Evolutionary conservation across 2,797 vertebrate genomes (phyloP).

Genomic region (Furcifer pardalis): DNA sequence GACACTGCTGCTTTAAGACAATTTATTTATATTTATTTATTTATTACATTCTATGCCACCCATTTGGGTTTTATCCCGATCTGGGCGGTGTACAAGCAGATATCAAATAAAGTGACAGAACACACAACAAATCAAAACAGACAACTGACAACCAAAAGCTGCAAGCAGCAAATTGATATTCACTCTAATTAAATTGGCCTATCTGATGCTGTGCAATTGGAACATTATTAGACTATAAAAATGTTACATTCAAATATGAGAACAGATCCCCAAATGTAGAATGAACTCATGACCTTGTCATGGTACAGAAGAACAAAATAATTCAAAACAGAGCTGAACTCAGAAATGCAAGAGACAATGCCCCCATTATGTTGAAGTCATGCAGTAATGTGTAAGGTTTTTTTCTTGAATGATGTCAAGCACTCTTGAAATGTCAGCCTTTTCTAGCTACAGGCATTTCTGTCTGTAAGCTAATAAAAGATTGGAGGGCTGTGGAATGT

Average conservation of each 20-base stretch:
- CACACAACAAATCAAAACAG: too few species aligned
- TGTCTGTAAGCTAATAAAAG: slow-evolving; percentile 55
- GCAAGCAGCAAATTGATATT: fast-evolving
- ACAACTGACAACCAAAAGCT: fast-evolving
- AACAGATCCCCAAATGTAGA: background rate
- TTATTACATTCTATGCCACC: too few species aligned
- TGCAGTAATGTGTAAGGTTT: slow-evolving; percentile 26
- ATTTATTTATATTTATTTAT: too few species aligned
- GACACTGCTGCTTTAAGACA: background rate
- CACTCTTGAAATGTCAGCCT: slow-evolving; percentile 73
- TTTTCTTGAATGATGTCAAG: slow-evolving; percentile 57
- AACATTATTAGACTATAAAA: slow-evolving; percentile 36
- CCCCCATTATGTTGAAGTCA: slow-evolving; percentile 59
- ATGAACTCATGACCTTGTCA: slow-evolving; percentile 54
- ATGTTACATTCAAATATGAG: slow-evolving; percentile 22
- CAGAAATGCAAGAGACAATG: slow-evolving; percentile 47
- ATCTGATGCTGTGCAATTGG: background rate
- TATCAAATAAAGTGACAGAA: too few species aligned
- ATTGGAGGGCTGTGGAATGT: slow-evolving; percentile 31
- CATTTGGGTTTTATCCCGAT: too few species aligned
- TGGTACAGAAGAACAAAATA: slow-evolving; percentile 38
- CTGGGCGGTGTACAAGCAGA: too few species aligned
- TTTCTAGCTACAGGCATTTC: slow-evolving; percentile 43
- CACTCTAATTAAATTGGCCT: background rate
- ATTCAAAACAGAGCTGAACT: slow-evolving; percentile 48